These are phyloP conservation scores for Phymatocera aterrima DNA, from an alignment of 2,888 invertebrate genomes.

Conservation along the genomic window DNA sequence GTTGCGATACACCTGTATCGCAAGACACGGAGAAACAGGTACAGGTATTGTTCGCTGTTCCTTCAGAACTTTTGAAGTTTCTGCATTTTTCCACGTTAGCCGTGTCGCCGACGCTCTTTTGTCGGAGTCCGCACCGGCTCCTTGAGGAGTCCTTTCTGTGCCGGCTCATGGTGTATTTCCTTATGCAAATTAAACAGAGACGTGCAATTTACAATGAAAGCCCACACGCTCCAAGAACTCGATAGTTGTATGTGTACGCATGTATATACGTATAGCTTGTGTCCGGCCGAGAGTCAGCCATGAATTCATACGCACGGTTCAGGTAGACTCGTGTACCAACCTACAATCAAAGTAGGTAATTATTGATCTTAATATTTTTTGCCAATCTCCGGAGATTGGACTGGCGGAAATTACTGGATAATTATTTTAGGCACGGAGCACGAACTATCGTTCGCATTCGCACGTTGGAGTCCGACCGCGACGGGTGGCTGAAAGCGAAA, in stretches of 20 bases:
- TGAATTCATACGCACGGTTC: background rate
- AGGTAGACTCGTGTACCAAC: background rate
- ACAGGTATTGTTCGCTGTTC: background rate
- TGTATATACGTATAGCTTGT: background rate
- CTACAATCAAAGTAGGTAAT: background rate
- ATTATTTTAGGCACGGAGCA: too few relatives aligned
- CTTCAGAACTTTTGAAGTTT: background rate
- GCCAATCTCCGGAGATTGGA: background rate
- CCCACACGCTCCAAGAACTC: background rate
- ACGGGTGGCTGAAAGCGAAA: background rate
- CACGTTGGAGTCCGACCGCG: too few relatives aligned
- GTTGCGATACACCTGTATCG: slow-evolving; percentile 6
- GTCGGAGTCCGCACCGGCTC: background rate
- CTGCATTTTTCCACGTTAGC: slow-evolving; percentile 17
- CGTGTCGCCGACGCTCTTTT: background rate
- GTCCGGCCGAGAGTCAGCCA: background rate
- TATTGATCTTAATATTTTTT: background rate
- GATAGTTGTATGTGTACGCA: background rate
- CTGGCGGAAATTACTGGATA: too few relatives aligned
- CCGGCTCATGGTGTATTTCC: background rate
- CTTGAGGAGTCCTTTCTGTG: slow-evolving; percentile 3
- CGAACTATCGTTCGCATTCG: too few relatives aligned
- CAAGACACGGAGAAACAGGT: background rate
- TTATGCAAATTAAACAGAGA: slow-evolving; percentile 24
- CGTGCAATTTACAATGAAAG: slow-evolving; percentile 32